Conservation (phyloP, 2,888 invertebrate species). For the Cheilosia impressa region DNA sequence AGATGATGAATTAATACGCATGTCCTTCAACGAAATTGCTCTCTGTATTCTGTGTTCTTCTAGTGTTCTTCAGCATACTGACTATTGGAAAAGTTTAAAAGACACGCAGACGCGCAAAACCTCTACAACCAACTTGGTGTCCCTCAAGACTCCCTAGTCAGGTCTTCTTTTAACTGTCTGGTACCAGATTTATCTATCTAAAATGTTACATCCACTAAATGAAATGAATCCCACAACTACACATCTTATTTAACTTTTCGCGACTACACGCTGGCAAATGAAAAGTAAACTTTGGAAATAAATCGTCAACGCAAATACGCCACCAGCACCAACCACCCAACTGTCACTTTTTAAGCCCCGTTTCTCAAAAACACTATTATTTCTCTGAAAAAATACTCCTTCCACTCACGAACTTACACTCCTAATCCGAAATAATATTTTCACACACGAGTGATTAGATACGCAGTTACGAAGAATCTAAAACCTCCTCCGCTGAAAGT, state of each 20-base stretch:
- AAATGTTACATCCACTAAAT: neutral
- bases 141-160: no score
- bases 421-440: slow-evolving; percentile 74
- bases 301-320: slow-evolving; percentile 39
- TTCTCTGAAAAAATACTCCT: slow-evolving; percentile 20
- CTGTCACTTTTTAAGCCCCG: neutral
- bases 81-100: no score
- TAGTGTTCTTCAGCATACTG: no score
- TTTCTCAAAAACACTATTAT: slow-evolving; percentile 41
- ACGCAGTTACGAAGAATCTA: slow-evolving; percentile 62
- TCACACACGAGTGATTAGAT: slow-evolving; percentile 75
- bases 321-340: neutral
- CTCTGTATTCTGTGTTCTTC: no score
- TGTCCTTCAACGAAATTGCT: no score
- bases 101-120: no score
- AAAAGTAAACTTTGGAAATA: slow-evolving; percentile 73
- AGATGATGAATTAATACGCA: no score
- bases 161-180: no score
- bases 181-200: neutral
- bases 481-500: slow-evolving; percentile 35
- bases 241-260: slow-evolving; percentile 23
- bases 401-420: slow-evolving; percentile 30
- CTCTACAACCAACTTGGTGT: no score
- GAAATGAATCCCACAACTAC: slow-evolving; percentile 9
- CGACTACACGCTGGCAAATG: slow-evolving; percentile 57